phyloP scores from a whole-genome alignment of 2,113 vertebrate species.

The Ranitomeya imitator region DNA sequence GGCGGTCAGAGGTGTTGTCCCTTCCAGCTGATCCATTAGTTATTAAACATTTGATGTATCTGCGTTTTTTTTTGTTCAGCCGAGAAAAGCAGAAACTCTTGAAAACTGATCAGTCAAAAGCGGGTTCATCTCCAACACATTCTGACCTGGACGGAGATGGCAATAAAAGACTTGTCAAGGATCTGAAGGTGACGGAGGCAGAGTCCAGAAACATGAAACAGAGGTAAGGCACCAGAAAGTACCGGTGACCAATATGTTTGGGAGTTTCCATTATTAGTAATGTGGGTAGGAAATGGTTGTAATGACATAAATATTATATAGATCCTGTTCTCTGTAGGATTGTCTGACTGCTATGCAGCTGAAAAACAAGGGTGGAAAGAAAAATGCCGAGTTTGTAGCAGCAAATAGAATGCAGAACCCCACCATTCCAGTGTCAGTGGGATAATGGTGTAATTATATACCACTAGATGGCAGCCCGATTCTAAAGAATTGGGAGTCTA shows the following conservation, averaged over 20 bases:
- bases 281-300: neutral
- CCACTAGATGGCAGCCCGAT: too few species aligned
- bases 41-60: neutral
- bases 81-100: slow-evolving; percentile 86
- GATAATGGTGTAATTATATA: too few species aligned
- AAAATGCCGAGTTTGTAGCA: too few species aligned
- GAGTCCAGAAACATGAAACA: slow-evolving; percentile 86
- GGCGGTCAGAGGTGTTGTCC: slow-evolving; percentile 5
- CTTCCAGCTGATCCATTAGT: neutral
- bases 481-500: too few species aligned
- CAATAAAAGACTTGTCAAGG: slow-evolving; percentile 72
- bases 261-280: neutral
- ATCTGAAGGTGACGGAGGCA: slow-evolving; percentile 77
- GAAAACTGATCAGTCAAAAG: slow-evolving; percentile 73
- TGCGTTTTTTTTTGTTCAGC: slow-evolving; percentile 64
- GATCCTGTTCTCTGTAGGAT: too few species aligned
- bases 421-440: too few species aligned
- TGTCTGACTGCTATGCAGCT: too few species aligned
- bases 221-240: slow-evolving; percentile 69
- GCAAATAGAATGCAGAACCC: too few species aligned
- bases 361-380: too few species aligned
- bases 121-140: slow-evolving; percentile 68
- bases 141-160: slow-evolving; percentile 75
- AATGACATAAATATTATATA: too few species aligned
- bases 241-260: neutral